Evolutionary conservation across 53 echinoderm and acorn worm species (phyloP).

Genomic region (Holothuria leucospilota): DNA sequence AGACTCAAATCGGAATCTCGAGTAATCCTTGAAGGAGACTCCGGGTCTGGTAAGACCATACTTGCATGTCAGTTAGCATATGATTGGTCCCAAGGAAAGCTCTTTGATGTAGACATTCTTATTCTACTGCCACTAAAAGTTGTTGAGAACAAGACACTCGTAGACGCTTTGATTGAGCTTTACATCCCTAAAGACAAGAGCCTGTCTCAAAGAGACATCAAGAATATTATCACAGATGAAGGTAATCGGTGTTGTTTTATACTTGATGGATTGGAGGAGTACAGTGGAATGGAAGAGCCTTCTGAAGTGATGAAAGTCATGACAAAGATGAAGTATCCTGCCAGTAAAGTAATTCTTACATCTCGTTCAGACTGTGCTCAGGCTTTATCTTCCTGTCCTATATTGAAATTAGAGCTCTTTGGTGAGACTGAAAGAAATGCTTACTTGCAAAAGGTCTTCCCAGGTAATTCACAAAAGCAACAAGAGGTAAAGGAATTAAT

Average conservation of each 20-base stretch:
- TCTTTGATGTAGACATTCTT: not conserved
- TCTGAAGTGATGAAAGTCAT: conserved; percentile 12
- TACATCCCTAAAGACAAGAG: not conserved
- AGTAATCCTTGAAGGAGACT: not conserved
- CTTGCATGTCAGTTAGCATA: conserved; percentile 11
- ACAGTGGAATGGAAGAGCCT: not conserved
- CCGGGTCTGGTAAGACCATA: conserved; percentile 23
- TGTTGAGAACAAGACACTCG: not conserved
- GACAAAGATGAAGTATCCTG: not conserved
- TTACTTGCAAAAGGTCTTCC: not conserved
- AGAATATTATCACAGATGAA: not conserved
- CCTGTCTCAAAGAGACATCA: not conserved
- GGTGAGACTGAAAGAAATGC: conserved; percentile 3
- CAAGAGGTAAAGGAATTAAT: not conserved
- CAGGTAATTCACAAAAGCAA: not conserved
- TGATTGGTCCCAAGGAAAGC: not conserved
- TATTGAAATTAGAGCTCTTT: conserved; percentile 19
- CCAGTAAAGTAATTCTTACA: not conserved
- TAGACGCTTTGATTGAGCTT: not conserved
- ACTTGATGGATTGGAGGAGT: conserved; percentile 28
- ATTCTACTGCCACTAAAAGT: conserved; percentile 3
- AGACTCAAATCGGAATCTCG: conserved; percentile 6
- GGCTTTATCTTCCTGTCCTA: not conserved
- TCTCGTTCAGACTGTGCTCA: conserved; percentile 13
- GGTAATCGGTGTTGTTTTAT: not conserved